Percentiles rank a stretch among this genome's conserved stretches.
These are phyloP conservation scores for Littorina saxatilis DNA, from an alignment of 1,140 invertebrate species.

Conservation along the genomic window DNA sequence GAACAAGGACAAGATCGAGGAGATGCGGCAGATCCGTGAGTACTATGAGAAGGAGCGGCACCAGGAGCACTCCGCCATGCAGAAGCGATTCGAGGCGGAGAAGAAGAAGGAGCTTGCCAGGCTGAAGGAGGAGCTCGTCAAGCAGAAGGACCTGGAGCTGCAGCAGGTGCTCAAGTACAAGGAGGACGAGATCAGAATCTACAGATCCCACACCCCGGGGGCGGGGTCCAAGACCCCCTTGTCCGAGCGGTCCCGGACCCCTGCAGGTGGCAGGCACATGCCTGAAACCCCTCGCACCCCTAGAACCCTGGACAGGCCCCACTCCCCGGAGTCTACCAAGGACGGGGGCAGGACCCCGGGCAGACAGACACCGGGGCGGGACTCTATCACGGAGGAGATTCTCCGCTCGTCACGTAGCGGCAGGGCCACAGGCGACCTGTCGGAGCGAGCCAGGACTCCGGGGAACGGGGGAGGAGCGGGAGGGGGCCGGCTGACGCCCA, in stretches of 20 bases:
- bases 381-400: neutral
- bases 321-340: neutral
- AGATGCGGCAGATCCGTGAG: conserved; percentile 44
- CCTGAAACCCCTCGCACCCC: conserved; percentile 21
- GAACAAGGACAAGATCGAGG: conserved; percentile 41
- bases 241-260: conserved; percentile 20
- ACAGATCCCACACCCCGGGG: conserved; percentile 23
- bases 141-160: conserved; percentile 51
- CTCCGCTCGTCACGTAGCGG: neutral
- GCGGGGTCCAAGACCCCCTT: conserved; percentile 9
- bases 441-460: neutral
- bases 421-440: neutral
- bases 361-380: conserved; percentile 14
- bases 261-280: neutral
- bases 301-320: neutral
- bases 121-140: conserved; percentile 44
- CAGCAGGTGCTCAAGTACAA: conserved; percentile 50
- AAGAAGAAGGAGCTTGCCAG: conserved; percentile 42
- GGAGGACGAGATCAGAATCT: conserved; percentile 38
- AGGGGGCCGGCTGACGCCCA: neutral
- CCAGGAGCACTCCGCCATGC: conserved; percentile 34
- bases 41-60: conserved; percentile 42
- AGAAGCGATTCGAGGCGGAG: conserved; percentile 43
- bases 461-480: neutral
- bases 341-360: neutral